Evolutionary conservation across 1,140 invertebrate species (phyloP).

Genomic region (Planococcus citri): DNA sequence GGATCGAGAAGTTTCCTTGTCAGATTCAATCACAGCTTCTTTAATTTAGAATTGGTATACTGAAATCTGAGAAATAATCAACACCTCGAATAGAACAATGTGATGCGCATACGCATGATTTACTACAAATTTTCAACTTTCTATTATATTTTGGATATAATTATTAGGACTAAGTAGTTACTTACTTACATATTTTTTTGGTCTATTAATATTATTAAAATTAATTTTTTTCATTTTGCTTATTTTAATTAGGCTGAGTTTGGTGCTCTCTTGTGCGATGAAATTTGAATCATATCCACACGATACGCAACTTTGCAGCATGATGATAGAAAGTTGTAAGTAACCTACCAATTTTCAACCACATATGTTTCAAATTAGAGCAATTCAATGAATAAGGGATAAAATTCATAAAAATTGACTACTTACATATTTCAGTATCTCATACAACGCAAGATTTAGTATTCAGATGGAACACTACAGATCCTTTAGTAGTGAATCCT

Average conservation of each 20-base stretch:
- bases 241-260: constrained; percentile 65
- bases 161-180: too few relatives aligned
- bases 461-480: constrained; percentile 78
- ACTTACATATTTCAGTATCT: constrained; percentile 48
- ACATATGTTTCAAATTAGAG: neutral
- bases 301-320: constrained; percentile 76
- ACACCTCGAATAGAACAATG: too few relatives aligned
- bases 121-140: too few relatives aligned
- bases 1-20: too few relatives aligned
- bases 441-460: constrained; percentile 71
- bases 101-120: too few relatives aligned
- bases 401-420: too few relatives aligned
- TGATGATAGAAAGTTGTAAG: constrained; percentile 85
- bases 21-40: too few relatives aligned
- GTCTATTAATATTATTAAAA: neutral
- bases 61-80: too few relatives aligned
- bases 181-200: neutral
- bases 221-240: constrained; percentile 28
- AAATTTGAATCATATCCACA: constrained; percentile 85
- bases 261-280: constrained; percentile 82
- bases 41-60: too few relatives aligned
- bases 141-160: too few relatives aligned
- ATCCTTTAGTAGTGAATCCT: constrained; percentile 71
- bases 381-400: too few relatives aligned
- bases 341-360: constrained; percentile 29